Evolutionary conservation across 92 coral and sea anemone genomes (phyloP).

Genomic region (Montipora capitata): DNA sequence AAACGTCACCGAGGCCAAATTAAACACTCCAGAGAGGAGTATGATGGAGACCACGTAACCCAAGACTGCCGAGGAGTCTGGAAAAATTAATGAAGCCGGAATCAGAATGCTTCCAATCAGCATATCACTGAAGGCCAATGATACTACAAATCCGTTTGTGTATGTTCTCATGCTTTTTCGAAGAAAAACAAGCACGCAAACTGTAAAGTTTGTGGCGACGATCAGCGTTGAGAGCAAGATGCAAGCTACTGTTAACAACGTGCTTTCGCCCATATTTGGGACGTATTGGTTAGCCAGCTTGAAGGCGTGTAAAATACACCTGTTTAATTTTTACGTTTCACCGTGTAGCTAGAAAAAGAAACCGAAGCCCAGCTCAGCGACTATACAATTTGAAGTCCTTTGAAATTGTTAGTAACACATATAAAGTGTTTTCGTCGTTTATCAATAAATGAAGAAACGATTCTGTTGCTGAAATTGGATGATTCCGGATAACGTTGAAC

Average conservation of each 20-base stretch:
- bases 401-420: too few relatives aligned
- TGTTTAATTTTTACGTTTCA: not conserved
- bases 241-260: not conserved
- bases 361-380: too few relatives aligned
- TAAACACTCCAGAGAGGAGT: constrained; percentile 65
- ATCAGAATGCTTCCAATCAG: constrained; percentile 59
- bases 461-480: too few relatives aligned
- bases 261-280: constrained; percentile 32
- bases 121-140: constrained; percentile 64
- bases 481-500: too few relatives aligned
- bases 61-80: constrained; percentile 5
- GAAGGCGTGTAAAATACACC: not conserved
- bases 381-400: too few relatives aligned
- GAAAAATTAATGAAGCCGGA: constrained; percentile 27
- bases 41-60: constrained; percentile 40
- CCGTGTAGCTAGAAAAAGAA: too few relatives aligned
- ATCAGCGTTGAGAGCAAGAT: constrained; percentile 28
- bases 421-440: too few relatives aligned
- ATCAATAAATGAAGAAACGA: too few relatives aligned
- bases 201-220: constrained; percentile 48
- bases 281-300: constrained; percentile 37
- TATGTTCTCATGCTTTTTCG: constrained; percentile 55
- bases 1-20: constrained; percentile 53
- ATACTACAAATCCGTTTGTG: constrained; percentile 70
- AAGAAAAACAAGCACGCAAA: constrained; percentile 39